phyloP scores from a whole-genome alignment of 1,140 invertebrate genomes.

The Planococcus citri region DNA sequence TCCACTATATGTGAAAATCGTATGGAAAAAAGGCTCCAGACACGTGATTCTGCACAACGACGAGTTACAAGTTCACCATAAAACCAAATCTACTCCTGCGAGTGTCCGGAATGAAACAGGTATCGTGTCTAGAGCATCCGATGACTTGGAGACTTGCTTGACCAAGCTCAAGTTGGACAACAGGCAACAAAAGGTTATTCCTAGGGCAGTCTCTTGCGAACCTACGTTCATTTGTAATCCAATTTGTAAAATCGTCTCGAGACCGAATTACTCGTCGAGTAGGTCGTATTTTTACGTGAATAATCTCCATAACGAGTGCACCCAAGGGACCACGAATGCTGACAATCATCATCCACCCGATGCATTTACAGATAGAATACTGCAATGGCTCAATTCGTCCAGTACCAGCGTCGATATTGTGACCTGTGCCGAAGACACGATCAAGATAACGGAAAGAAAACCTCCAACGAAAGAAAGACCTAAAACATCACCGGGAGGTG shows the following conservation, averaged over 20 bases:
- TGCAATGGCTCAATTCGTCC: background rate
- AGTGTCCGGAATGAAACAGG: background rate
- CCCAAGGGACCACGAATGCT: background rate
- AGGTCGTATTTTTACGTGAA: background rate
- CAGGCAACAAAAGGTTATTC: background rate
- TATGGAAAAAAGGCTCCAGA: constrained; percentile 54
- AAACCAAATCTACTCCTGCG: no score
- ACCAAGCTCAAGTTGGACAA: background rate
- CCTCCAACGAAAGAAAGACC: background rate
- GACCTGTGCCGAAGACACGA: background rate
- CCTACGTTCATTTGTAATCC: background rate
- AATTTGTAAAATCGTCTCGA: background rate
- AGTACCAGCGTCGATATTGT: background rate
- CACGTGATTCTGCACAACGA: constrained; percentile 52
- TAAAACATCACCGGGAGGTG: background rate
- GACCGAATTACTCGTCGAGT: background rate
- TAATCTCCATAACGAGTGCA: background rate
- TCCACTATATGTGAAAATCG: constrained; percentile 52
- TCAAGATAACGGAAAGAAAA: background rate
- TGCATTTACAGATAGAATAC: background rate
- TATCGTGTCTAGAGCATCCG: background rate
- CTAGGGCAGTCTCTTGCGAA: background rate
- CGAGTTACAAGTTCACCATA: constrained; percentile 38
- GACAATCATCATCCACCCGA: background rate
- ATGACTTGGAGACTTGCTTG: background rate